Base-by-base conservation (phyloP, 2,113 vertebrate genomes). In the Oriolus oriolus region DNA sequence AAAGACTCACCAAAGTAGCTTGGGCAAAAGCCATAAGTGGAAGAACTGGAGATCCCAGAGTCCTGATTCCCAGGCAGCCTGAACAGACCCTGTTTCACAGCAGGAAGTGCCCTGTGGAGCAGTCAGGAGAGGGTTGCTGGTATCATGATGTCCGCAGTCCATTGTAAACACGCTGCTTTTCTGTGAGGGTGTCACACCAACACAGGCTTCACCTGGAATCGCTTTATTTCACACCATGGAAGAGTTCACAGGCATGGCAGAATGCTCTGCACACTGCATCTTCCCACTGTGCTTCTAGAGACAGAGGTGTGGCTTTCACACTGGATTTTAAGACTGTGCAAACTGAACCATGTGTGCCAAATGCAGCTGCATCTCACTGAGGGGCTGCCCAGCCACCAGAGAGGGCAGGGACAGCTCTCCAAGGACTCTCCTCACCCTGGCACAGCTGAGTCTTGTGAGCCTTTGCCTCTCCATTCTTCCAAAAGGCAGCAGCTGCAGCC, bases 31-130 rank as follows among this genome's bases (percentile, higher is more conserved):
- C 63, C 17, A 6, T 6, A 80, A 57, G 70, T 2, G 11, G 71
- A 77, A 92, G 90, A 94, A 77, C 33, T 44, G 21, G 63, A 94
- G 90, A 53, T 74, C 9, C 60, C 90, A 76, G 68, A 63, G 66
- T 30, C 10, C 35, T 7, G 2, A 39, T 26, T 63, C 42, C 70
- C 92, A 86, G 79, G 79, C 0, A 37, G 61, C 61, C 57, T 52
- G 5, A 44, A 73, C 49, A 85, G 60, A 41, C 3, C 39, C 10
- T 54, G 75, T 70, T 79, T 49, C 28, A 3, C 3, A 50, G 31
- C 37, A 42, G 41, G 30, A 41, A 70, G 27, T 7, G 41, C 57
- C 74, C 35, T 6, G 37, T 39, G 81, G 63, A 70, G 42, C n/a
- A 77, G 59, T 9, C 70, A 24, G 65, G 2, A 10, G 1, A 27